Evolutionary conservation across 2,797 vertebrate species (phyloP).

Genomic region (Pyrocephalus nanus): DNA sequence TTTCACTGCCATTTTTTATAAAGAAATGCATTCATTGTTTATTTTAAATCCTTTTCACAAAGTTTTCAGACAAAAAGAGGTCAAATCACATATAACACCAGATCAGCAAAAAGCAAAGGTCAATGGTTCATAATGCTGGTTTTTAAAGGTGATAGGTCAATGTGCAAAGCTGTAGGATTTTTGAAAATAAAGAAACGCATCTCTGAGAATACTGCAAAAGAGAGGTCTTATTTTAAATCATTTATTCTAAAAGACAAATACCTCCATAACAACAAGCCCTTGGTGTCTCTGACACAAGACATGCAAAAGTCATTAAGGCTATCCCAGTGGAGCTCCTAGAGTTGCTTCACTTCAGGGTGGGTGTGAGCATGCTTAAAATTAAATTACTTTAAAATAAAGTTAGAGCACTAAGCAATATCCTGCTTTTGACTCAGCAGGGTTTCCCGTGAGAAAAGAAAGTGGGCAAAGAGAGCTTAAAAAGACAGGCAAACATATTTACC

Average conservation of each 20-base stretch:
- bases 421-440: slow-evolving; percentile 83
- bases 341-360: slow-evolving; percentile 79
- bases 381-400: slow-evolving; percentile 96
- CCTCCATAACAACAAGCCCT: slow-evolving; percentile 88
- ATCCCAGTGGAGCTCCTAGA: slow-evolving; percentile 83
- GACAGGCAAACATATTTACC: slow-evolving; percentile 99
- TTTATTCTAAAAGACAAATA: slow-evolving; percentile 90
- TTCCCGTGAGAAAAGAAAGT: slow-evolving; percentile 97
- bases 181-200: slow-evolving; percentile 60
- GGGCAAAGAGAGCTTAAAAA: slow-evolving; percentile 84
- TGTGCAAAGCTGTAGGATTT: slow-evolving; percentile 71
- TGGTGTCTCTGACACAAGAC: slow-evolving; percentile 90
- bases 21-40: slow-evolving; percentile 39
- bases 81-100: slow-evolving; percentile 81
- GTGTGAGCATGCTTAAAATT: slow-evolving; percentile 88
- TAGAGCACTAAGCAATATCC: slow-evolving; percentile 87
- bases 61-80: slow-evolving; percentile 76
- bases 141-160: slow-evolving; percentile 88
- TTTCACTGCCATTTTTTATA: slow-evolving; percentile 35
- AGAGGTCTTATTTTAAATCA: slow-evolving; percentile 62
- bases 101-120: slow-evolving; percentile 84
- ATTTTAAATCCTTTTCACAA: slow-evolving; percentile 63
- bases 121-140: slow-evolving; percentile 78
- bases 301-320: slow-evolving; percentile 90
- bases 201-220: slow-evolving; percentile 59